Evolutionary conservation across 2,797 vertebrate species (phyloP), one percentile per base, ranked within the genome.

Genomic region (Scolopax bukidnonensis): DNA sequence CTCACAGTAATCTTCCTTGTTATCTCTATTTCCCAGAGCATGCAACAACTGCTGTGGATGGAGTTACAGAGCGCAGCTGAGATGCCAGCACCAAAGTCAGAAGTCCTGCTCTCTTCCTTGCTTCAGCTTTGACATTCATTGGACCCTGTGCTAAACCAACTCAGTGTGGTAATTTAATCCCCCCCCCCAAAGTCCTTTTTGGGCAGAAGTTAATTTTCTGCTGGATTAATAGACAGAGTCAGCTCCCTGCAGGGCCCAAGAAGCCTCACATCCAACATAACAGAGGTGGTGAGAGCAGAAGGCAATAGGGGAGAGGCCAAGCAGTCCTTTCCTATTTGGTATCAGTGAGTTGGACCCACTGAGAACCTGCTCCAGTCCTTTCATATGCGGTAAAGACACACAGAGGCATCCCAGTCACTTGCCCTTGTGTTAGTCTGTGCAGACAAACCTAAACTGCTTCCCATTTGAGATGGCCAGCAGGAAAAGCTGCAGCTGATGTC

Each of bases 281-380:
- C 0, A 0, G 0, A 2, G 25, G 10, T 5, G 32, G 32, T 45
- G 38, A 48, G 28, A 45, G 25, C 41, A 79, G 48, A 77, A 80
- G 11, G 18, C 32, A 74, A 3, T 1, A 75, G 53, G 21, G 53
- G 40, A 71, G 33, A 79, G 33, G 59, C 36, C 45, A 47, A n/a
- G 23, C 59, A 64, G 36, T 11, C 38, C 40, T 38, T 25, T 64
- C 43, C 43, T 75, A 18, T 18, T 77, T 81, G 74, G 32, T 51
- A 89, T 25, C 59, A 56, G 20, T 20, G 33, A 20, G 11, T 4
- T 51, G 54, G 71, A 43, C 9, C 28, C 15, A 16, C 1, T 18
- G 56, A 74, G 43, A 75, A 11, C 47, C 47, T 61, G 47, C 13
- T 45, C 32, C 28, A 20, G 20, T 36, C 56, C 20, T 54, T 80